These are phyloP conservation scores for Eulemur coronatus DNA, from an alignment of 2,797 vertebrate species.

Conservation along the genomic window DNA sequence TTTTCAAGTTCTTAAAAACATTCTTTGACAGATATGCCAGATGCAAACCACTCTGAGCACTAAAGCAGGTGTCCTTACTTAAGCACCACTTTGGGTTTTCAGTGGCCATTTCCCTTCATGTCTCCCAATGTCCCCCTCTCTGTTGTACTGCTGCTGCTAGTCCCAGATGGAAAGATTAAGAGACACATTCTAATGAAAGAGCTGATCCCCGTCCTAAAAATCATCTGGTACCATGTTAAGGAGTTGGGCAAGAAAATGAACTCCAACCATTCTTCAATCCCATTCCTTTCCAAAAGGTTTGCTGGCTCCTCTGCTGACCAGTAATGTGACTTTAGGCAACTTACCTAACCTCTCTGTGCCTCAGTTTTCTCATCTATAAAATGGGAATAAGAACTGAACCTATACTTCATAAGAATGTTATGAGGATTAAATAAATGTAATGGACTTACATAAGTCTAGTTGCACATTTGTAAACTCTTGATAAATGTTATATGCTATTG, in stretches of 20 bases:
- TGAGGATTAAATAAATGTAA: not conserved
- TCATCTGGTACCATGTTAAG: not conserved
- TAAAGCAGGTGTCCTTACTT: not conserved
- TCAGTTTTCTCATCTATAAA: not conserved
- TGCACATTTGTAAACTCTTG: not conserved
- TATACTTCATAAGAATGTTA: not conserved
- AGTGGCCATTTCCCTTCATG: not conserved
- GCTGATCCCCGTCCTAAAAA: not conserved
- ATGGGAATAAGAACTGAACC: not conserved
- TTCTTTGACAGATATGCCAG: not conserved
- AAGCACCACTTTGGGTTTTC: not conserved
- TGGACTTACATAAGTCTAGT: not conserved
- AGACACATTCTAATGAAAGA: not conserved
- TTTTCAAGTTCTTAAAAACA: not conserved
- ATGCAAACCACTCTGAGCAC: not conserved
- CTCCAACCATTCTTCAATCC: not conserved
- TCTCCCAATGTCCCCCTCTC: not conserved
- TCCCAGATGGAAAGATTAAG: not conserved
- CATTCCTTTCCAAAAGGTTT: not conserved
- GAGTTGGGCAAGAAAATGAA: conserved; percentile 1
- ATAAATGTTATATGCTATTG: not conserved
- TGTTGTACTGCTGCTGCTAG: not conserved
- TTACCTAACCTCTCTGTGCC: not conserved
- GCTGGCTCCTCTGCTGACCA: not conserved
- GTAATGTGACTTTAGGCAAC: not conserved